Evolutionary conservation across 2,113 vertebrate genomes (phyloP).

Genomic region (Mungos mungo): DNA sequence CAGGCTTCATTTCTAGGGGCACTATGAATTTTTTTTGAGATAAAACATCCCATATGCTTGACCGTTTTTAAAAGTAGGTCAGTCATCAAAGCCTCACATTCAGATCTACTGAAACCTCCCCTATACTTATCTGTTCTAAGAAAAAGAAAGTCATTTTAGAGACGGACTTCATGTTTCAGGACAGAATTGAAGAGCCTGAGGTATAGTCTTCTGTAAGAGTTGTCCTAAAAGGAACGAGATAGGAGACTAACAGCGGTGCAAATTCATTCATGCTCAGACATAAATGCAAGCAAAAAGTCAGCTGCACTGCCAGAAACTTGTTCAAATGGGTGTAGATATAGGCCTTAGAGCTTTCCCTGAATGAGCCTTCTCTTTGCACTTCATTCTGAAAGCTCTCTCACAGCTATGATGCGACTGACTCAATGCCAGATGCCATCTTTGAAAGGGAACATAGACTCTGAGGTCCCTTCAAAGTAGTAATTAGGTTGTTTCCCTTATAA

Average conservation of each 20-base stretch:
- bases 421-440: conserved; percentile 34
- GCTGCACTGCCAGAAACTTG: background rate
- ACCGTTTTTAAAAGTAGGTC: conserved; percentile 1
- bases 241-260: conserved; percentile 56
- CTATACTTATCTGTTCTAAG: conserved; percentile 35
- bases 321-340: conserved; percentile 30
- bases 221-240: conserved; percentile 47
- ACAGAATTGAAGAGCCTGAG: conserved; percentile 43
- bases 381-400: conserved; percentile 37
- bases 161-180: conserved; percentile 44
- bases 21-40: background rate
- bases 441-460: conserved; percentile 19
- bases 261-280: conserved; percentile 35
- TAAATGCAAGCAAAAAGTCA: conserved; percentile 60
- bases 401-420: background rate
- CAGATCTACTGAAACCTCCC: background rate
- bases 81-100: conserved; percentile 43
- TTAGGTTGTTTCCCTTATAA: conserved; percentile 56
- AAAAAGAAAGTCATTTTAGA: conserved; percentile 59
- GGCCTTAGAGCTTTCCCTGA: conserved; percentile 40
- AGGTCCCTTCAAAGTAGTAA: conserved; percentile 54
- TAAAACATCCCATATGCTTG: background rate
- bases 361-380: conserved; percentile 25
- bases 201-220: background rate
- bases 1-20: background rate